Evolutionary conservation across 1,140 invertebrate genomes (phyloP), one percentile per base, ranked within the genome.

Genomic region (Cydia pomonella): DNA sequence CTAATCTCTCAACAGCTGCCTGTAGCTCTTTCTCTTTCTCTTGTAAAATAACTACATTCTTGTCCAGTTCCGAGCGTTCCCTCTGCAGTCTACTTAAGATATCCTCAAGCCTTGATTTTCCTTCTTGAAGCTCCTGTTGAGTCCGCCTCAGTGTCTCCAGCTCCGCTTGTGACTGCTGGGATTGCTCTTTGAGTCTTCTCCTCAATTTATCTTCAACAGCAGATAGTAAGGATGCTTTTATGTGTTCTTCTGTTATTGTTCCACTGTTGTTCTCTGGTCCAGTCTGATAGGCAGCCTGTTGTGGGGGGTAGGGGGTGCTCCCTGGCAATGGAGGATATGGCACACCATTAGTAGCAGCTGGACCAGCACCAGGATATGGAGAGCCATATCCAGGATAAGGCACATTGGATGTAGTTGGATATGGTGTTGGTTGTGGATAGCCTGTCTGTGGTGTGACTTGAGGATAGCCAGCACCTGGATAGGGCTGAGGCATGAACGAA

Each of bases 181-280:
- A 97, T 84, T 97, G 96, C 87, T 99, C 98, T 77, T 97, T 96
- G 62, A 99, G 94, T 76, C 96, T 95, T 74, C 97, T 94, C 81
- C 96, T 95, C 72, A 99, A 82, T 94, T 99, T 99, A 87, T 99
- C 98, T 93, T 99, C 97, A 0, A 99, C 97, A 18, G 98, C 99
- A 69, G 97, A 98, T 2, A 99, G 90, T 10, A 99, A 93, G 27
- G 98, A 99, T 59, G 97, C 97, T 85, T 97, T 96, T 66, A 99
- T 98, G 87, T 99, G 98, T 87, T 99, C 98, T 85, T 99, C 97
- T 59, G 98, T 97, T 62, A 99, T 98, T 16, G 97, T 98, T 16
- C 96, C 97, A 38, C 94, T 93, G 69, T 94, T 91, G 66, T 92
- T 89, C 81, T 89, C 93, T 73, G 94, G 88, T 77, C 93, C 88